A percentile compares a stretch with the other conserved stretches of the same genome.
Conservation (phyloP, 2,888 invertebrate species). For the Orthosia incerta region DNA sequence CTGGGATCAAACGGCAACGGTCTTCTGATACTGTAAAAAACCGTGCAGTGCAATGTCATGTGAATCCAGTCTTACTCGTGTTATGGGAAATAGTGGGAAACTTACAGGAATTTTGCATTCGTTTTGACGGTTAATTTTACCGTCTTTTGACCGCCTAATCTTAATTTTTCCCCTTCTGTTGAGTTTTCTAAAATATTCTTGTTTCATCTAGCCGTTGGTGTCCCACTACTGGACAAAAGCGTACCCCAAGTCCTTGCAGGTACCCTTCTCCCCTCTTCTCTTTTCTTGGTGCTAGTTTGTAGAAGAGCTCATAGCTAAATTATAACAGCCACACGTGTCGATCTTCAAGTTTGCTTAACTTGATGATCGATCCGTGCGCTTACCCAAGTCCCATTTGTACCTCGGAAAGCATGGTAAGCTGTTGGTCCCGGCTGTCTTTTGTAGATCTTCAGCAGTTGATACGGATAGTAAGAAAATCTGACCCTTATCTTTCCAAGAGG, state of each 20-base stretch:
- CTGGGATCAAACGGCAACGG: too few species aligned
- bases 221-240: conserved; percentile 4
- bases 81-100: background rate
- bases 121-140: background rate
- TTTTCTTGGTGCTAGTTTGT: background rate
- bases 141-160: background rate
- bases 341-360: too few species aligned
- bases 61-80: too few species aligned
- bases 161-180: background rate
- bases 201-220: conserved; percentile 5
- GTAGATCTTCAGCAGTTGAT: background rate
- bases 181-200: background rate
- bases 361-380: too few species aligned
- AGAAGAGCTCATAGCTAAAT: background rate
- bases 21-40: too few species aligned
- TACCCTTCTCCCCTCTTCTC: background rate
- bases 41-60: too few species aligned
- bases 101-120: background rate
- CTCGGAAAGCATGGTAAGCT: background rate
- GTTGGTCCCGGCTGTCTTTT: background rate
- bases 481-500: background rate
- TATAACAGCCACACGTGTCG: background rate
- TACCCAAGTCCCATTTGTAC: background rate
- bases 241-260: conserved; percentile 8
- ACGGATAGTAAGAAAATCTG: background rate